These are phyloP conservation scores for Arizona elegans DNA, from an alignment of 2,113 vertebrate species.

Conservation along the genomic window DNA sequence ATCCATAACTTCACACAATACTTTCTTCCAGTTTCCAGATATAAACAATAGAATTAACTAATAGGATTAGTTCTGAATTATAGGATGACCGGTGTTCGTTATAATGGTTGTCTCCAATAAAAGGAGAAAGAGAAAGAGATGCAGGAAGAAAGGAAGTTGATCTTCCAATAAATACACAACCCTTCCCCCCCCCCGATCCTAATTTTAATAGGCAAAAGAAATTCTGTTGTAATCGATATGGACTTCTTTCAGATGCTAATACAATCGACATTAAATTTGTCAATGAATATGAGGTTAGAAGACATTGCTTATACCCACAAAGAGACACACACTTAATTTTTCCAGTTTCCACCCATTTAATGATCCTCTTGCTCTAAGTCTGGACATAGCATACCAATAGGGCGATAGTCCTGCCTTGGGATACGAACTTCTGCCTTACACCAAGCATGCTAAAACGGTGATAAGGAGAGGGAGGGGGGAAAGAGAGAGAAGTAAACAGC, in stretches of 20 bases:
- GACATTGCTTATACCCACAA: not conserved
- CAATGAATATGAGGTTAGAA: not conserved
- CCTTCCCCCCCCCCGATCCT: not conserved
- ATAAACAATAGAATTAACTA: not conserved
- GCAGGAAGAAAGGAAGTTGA: not conserved
- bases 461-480: not conserved
- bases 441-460: conserved; percentile 19
- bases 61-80: not conserved
- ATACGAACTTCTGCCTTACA: not conserved
- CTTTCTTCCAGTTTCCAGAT: not conserved
- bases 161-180: not conserved
- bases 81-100: not conserved
- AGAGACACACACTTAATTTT: not conserved
- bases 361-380: conserved; percentile 20
- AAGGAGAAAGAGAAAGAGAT: conserved; percentile 12
- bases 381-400: not conserved
- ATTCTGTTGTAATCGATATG: too few relatives aligned
- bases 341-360: not conserved
- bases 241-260: not conserved
- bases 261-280: not conserved
- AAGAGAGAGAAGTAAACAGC: not conserved
- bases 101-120: not conserved
- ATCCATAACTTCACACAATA: not conserved
- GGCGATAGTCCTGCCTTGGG: not conserved
- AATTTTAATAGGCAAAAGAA: not conserved